phyloP scores from a whole-genome alignment of 1,140 invertebrate species.

The Trachymyrmex septentrionalis region DNA sequence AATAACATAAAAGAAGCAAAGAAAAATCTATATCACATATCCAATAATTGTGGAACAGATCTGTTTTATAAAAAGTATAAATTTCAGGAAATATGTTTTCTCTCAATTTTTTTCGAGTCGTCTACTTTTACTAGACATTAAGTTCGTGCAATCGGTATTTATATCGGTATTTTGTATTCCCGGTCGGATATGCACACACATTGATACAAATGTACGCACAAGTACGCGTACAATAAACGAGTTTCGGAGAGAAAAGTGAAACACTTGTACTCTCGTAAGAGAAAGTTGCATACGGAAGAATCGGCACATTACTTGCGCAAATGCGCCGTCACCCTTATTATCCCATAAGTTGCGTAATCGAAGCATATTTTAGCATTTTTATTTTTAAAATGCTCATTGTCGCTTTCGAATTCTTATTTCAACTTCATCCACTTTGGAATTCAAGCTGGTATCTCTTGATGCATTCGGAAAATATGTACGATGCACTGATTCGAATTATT shows the following conservation, averaged over 20 bases:
- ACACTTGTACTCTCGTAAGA: slow-evolving; percentile 61
- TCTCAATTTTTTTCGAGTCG: background rate
- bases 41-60: background rate
- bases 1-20: background rate
- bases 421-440: background rate
- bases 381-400: background rate
- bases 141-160: slow-evolving; percentile 13
- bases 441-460: background rate
- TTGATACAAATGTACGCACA: background rate
- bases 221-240: slow-evolving; percentile 82
- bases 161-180: background rate
- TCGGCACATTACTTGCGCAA: slow-evolving; percentile 53
- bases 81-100: background rate
- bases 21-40: background rate
- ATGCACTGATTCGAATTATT: background rate
- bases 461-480: background rate
- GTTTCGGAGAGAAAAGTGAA: slow-evolving; percentile 74
- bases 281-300: slow-evolving; percentile 77
- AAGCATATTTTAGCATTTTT: slow-evolving; percentile 29
- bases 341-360: slow-evolving; percentile 67
- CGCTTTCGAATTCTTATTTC: slow-evolving; percentile 10
- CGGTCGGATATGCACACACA: background rate
- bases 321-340: slow-evolving; percentile 66
- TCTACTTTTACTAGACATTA: background rate
- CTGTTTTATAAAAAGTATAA: background rate